These are phyloP conservation scores for Psilopogon haemacephalus DNA, from an alignment of 2,113 vertebrate species.

Conservation along the genomic window DNA sequence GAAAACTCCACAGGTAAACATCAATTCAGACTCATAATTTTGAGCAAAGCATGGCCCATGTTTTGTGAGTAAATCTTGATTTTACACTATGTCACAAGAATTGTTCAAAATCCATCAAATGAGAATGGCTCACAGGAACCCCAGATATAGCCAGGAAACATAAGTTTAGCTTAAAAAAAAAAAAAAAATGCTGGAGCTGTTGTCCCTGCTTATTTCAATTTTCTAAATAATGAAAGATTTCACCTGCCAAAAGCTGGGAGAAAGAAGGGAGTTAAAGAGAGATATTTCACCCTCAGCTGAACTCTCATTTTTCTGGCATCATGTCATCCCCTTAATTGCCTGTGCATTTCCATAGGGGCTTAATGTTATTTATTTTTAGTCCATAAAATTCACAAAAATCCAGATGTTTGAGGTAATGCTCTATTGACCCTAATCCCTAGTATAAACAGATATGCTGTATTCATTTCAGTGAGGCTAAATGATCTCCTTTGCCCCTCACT, in stretches of 20 bases:
- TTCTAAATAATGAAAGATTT: background rate
- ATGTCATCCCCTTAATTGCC: background rate
- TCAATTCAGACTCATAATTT: background rate
- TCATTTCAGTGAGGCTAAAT: background rate
- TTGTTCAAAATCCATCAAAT: background rate
- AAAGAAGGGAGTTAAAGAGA: background rate
- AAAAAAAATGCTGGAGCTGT: background rate
- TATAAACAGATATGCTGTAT: background rate
- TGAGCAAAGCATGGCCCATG: background rate
- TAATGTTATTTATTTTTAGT: slow-evolving; percentile 14
- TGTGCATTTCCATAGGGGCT: background rate
- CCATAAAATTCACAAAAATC: background rate
- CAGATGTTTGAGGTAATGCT: background rate
- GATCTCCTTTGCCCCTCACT: background rate
- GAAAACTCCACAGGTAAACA: background rate
- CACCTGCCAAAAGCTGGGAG: background rate
- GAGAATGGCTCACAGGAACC: background rate
- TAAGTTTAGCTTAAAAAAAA: background rate
- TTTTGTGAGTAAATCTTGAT: background rate
- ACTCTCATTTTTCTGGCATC: slow-evolving; percentile 7
- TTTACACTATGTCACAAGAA: background rate
- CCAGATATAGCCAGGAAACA: background rate
- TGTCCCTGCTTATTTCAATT: background rate
- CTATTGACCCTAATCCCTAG: background rate
- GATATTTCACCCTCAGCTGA: background rate